These are phyloP conservation scores for Datnioides undecimradiatus DNA, from an alignment of 2,113 vertebrate genomes.

Conservation along the genomic window DNA sequence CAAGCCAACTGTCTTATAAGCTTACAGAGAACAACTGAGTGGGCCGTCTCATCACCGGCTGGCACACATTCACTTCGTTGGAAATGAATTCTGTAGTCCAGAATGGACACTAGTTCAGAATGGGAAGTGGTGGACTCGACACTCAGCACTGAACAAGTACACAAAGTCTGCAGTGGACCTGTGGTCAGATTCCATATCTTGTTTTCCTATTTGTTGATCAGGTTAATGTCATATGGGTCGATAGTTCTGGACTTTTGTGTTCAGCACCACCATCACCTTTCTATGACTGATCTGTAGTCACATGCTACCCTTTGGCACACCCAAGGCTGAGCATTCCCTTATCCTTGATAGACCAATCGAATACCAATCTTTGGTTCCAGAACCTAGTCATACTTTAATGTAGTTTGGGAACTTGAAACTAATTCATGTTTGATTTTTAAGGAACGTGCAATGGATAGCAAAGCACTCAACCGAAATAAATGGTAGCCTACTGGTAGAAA, in stretches of 20 bases:
- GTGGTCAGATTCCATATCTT: background rate
- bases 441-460: background rate
- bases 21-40: background rate
- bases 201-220: background rate
- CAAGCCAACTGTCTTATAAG: conserved; percentile 38
- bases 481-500: background rate
- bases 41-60: background rate
- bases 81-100: background rate
- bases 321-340: background rate
- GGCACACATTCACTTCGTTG: background rate
- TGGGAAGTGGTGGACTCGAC: background rate
- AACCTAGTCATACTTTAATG: background rate
- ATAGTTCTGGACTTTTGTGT: too few relatives aligned
- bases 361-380: background rate
- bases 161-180: background rate
- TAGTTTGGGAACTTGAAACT: background rate
- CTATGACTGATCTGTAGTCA: background rate
- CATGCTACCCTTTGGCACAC: background rate
- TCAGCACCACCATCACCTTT: too few relatives aligned
- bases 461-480: background rate
- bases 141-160: background rate
- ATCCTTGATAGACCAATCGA: background rate
- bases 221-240: too few relatives aligned
- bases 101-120: background rate
- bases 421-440: background rate